Percentiles rank a stretch among this genome's conserved stretches.
phyloP scores from a whole-genome alignment of 1,140 invertebrate species.

The Eciton burchellii region DNA sequence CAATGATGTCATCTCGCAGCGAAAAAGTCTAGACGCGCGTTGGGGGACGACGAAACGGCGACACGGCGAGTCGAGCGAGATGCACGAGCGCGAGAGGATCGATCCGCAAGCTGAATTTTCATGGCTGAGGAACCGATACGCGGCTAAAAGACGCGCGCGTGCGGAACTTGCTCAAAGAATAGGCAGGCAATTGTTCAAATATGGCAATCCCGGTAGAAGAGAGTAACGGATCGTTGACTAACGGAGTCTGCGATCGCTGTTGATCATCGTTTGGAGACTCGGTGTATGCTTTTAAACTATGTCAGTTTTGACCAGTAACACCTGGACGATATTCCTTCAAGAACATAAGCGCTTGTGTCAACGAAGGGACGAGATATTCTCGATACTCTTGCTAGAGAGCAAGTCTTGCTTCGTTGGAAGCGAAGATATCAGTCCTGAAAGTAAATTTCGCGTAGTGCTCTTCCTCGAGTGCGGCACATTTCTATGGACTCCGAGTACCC shows the following conservation, averaged over 20 bases:
- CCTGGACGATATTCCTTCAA: no score
- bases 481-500: no score
- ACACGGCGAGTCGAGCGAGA: no score
- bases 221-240: constrained; percentile 34
- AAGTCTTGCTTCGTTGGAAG: no score
- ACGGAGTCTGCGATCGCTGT: neutral
- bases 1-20: constrained; percentile 33
- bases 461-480: no score
- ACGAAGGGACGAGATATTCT: no score
- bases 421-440: no score
- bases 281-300: neutral
- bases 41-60: neutral
- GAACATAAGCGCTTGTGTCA: no score
- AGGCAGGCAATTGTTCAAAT: constrained; percentile 35
- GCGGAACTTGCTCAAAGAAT: neutral
- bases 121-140: neutral
- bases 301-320: no score
- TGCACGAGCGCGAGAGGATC: no score
- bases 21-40: constrained; percentile 25
- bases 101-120: neutral
- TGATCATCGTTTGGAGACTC: neutral
- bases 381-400: no score
- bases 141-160: neutral
- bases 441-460: no score
- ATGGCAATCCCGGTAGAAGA: neutral